Evolutionary conservation across 2,888 invertebrate genomes (phyloP), one percentile per base, ranked within the genome.

Genomic region (Clanis bilineata): DNA sequence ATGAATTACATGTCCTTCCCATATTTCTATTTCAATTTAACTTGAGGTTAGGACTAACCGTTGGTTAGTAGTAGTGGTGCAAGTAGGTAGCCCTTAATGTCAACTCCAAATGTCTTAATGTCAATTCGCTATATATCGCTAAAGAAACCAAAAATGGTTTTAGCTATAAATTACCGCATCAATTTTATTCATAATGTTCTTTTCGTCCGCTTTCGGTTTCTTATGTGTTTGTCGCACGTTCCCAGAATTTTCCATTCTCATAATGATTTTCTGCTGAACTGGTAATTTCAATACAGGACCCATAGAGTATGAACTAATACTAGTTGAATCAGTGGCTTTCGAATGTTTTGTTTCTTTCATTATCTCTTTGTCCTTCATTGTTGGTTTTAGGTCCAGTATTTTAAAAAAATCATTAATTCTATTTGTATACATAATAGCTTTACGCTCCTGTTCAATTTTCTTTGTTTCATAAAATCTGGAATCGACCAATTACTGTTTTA

Each of bases 281-380:
- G 90, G 90, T 62, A 90, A 66, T 62, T 80, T 85, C 6, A 89
- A 69, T 6, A 89, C 83, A 0, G 88, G 87, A 0, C 86, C 87
- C 32, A 73, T 64, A 28, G 79, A 70, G 38, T 66, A 68, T 1
- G 69, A 68, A 51, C 74, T 74, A 45, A 64, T 58, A 23, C 62
- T 65, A 23, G 63, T 58, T 7, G 60, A 62, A 9, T 55, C 21
- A 21, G 58, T 45, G 6, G 51, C 61, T 54, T 65, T 64, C 12
- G 64, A 68, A 57, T 28, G 45, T 25, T 21, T 44, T 5, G 23
- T 5, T 3, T 64, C 51, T 56, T 10, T 47, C 56, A 1, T n/a
- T 15, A 9, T 18, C 15, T 28, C 10, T 12, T 39, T 32, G 10
- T 28, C 6, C 10, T 32, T 51, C 0, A 2, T 15, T 18, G 15